Evolutionary conservation across 1,140 invertebrate species (phyloP), one percentile per base, ranked within the genome.

Genomic region (Palaemon carinicauda): DNA sequence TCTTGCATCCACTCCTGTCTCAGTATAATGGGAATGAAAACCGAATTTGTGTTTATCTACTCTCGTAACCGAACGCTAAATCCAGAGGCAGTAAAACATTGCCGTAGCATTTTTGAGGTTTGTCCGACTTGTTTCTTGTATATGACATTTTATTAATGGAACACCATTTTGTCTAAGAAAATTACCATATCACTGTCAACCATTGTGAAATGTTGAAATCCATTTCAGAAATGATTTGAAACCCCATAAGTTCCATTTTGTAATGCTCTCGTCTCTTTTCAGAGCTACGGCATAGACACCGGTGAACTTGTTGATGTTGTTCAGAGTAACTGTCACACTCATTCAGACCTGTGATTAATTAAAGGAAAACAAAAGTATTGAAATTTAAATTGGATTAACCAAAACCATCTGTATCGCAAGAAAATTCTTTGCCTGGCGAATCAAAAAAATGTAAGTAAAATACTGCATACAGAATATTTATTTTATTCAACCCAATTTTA

Each of bases 1-100:
- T 71, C 80, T 7, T 82, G 80, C 52, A 51, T 52, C 50, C 80
- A 82, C n/a, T 82, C 80, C 27, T 82, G 80, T 51, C 5, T 82
- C 15, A 15, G 19, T 19, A 31, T 82, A n/a, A 29, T 74, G 14
- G 80, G 80, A 10, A 73, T 82, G 19, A 82, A 82, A 51, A 73
- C 80, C 2, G 80, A 82, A 33, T 82, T 82, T n/a, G 60, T 82
- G 65, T 82, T 82, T 17, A 74, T 82, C 10, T 82, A 74, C 50
- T 53, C 80, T 17, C n/a, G 80, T 7, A 82, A 82, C 24, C 80
- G 80, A 17, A 74, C 80, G 0, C 80, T 82, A 4, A 41, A 53
- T 3, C 1, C 65, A 9, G n/a, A 54, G 4, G 3, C 10, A 0
- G 56, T 74, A 19, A 14, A 82, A 53, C 80, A 82, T 24, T 82